Percentiles rank a stretch among this genome's conserved stretches.
Conservation (phyloP, 2,888 invertebrate genomes). For the Ethmia dodecea region DNA sequence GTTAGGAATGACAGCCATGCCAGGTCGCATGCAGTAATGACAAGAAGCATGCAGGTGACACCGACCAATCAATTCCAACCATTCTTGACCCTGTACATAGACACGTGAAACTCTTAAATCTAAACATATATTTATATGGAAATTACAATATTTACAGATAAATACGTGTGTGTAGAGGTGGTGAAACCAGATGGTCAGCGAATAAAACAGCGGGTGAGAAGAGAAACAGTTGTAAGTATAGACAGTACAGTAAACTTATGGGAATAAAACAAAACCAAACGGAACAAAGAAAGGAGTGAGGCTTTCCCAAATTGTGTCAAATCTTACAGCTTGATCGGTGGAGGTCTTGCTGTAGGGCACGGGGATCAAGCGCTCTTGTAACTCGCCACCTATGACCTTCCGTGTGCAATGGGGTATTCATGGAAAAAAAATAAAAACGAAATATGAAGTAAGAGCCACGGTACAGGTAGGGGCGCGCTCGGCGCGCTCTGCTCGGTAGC, state of each 20-base stretch:
- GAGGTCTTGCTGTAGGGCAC: constrained; percentile 99
- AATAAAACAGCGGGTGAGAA: constrained; percentile 44
- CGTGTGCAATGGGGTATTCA: constrained; percentile 91
- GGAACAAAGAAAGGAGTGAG: constrained; percentile 8
- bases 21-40: constrained; percentile 8
- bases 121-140: not conserved
- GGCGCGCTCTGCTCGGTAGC: constrained; percentile 20
- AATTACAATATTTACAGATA: constrained; percentile 1
- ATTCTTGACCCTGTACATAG: not conserved
- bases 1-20: constrained; percentile 7
- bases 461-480: constrained; percentile 37
- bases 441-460: constrained; percentile 68
- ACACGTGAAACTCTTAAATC: not conserved
- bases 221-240: constrained; percentile 54
- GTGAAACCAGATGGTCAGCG: constrained; percentile 51
- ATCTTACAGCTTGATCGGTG: constrained; percentile 99
- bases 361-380: constrained; percentile 99
- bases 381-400: constrained; percentile 99
- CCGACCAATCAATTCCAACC: constrained; percentile 13
- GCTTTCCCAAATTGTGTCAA: not conserved
- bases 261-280: constrained; percentile 51
- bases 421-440: constrained; percentile 82
- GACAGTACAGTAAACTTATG: constrained; percentile 62
- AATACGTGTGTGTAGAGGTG: constrained; percentile 1
- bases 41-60: constrained; percentile 11